Evolutionary conservation across 2,797 vertebrate genomes (phyloP), one percentile per base, ranked within the genome.

Genomic region (Diglossa cyanea): DNA sequence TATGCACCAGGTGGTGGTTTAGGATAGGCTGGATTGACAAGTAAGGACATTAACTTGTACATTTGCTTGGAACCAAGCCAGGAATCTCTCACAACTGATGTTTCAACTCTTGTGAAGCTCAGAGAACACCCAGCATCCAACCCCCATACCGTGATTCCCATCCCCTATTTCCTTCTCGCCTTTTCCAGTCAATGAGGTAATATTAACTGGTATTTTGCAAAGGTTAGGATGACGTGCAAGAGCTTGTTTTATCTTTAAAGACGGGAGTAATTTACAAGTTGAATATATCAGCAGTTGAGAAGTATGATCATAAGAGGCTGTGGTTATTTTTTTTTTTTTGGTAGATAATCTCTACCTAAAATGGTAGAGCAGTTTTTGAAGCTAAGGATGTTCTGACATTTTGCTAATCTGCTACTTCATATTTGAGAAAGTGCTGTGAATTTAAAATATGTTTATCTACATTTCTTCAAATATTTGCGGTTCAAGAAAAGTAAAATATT

Each of bases 361-460:
- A 84, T 33, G 79, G 76, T 77, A 80, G 79, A 94, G 58, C 60
- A 60, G 42, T 91, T 96, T 95, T 87, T 96, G 61, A 95, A 93
- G 61, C 84, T 82, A 78, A 94, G 86, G 71, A 62, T 94, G 58
- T 96, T 95, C 93, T 97, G 92, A 93, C 92, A 92, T 97, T 97
- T 97, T 8, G 51, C 80, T 93, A 97, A 93, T 96, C 86, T 88
- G 82, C 86, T 63, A 45, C 80, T 96, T 90, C 75, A 54, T 67
- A 48, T 96, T 91, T 96, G 86, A 92, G 90, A 87, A 94, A 89
- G 92, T 89, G 91, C 89, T 96, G 86, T 92, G 94, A 96, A 97
- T 97, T 97, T 96, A 91, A 87, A 96, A 79, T 93, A 77, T 92
- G 87, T 97, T 97, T 97, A 84, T 95, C 88, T 96, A 81, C 85